A percentile compares a stretch with the other conserved stretches of the same genome.
These are phyloP conservation scores for Meganola albula DNA, from an alignment of 2,888 invertebrate species.

Conservation along the genomic window DNA sequence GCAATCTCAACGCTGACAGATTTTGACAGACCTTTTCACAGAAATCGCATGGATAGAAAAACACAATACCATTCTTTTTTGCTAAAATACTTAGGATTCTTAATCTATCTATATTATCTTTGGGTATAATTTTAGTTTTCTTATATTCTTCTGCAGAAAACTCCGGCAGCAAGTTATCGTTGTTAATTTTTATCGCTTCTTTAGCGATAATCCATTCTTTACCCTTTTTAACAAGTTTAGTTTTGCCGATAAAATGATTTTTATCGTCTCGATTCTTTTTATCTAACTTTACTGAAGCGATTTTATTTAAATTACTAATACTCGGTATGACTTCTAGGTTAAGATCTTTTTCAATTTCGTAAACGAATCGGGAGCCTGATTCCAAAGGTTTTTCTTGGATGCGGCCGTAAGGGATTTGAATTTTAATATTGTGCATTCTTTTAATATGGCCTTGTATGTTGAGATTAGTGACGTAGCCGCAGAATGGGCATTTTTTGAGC, in stretches of 20 bases:
- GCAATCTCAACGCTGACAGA: conserved; percentile 49
- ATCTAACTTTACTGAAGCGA: conserved; percentile 44
- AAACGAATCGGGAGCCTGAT: conserved; percentile 40
- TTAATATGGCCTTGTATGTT: conserved; percentile 39
- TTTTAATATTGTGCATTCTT: conserved; percentile 28
- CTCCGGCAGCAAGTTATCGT: conserved; percentile 35
- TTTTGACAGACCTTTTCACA: conserved; percentile 58
- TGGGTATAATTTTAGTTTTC: conserved; percentile 21
- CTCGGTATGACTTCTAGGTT: conserved; percentile 57
- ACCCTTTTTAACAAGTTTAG: conserved; percentile 48
- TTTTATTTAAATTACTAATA: conserved; percentile 47
- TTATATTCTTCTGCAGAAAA: conserved; percentile 29
- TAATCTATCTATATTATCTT: conserved; percentile 42
- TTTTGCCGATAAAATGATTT: conserved; percentile 37
- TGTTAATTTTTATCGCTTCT: conserved; percentile 27
- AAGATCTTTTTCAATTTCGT: conserved; percentile 33
- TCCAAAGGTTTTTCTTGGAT: conserved; percentile 34
- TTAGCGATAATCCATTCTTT: conserved; percentile 54
- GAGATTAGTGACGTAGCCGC: conserved; percentile 39
- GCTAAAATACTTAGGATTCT: conserved; percentile 40
- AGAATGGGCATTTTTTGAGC: conserved; percentile 56
- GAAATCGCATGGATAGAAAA: conserved; percentile 52
- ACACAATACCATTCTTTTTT: conserved; percentile 40
- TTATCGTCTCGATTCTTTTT: conserved; percentile 34
- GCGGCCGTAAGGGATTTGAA: conserved; percentile 31